These are phyloP conservation scores for Brachionus rubens DNA, from an alignment of 1,140 invertebrate genomes.

Conservation along the genomic window DNA sequence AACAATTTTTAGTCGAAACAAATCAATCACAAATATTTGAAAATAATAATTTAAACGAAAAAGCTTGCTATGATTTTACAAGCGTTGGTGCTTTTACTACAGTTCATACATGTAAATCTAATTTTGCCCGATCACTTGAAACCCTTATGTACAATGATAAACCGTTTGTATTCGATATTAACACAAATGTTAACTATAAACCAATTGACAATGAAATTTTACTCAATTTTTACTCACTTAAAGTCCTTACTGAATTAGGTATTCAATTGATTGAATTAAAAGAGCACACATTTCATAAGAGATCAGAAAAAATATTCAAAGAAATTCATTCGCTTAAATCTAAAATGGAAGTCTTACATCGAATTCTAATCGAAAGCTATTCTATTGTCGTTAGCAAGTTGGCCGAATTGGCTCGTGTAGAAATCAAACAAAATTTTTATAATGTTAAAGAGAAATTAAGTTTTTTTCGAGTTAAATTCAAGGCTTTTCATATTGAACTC, in stretches of 20 bases:
- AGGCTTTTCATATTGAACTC: slow-evolving; percentile 24
- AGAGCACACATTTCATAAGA: slow-evolving; percentile 24
- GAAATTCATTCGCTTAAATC: neutral
- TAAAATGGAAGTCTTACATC: neutral
- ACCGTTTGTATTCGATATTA: slow-evolving; percentile 23
- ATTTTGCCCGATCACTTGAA: neutral
- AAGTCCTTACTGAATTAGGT: neutral
- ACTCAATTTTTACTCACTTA: slow-evolving; percentile 9
- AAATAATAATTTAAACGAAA: neutral
- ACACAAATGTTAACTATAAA: neutral
- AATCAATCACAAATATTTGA: slow-evolving; percentile 12
- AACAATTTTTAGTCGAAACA: slow-evolving; percentile 42
- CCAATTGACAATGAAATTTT: slow-evolving; percentile 36
- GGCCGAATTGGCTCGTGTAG: slow-evolving; percentile 2
- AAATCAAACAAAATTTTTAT: slow-evolving; percentile 32
- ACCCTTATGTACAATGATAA: slow-evolving; percentile 4
- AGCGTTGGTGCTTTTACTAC: slow-evolving; percentile 44
- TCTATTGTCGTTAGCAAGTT: neutral
- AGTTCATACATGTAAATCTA: slow-evolving; percentile 7
- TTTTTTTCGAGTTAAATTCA: slow-evolving; percentile 20
- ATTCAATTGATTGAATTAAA: slow-evolving; percentile 17
- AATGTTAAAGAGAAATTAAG: slow-evolving; percentile 12
- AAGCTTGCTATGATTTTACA: slow-evolving; percentile 35
- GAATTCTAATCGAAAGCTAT: slow-evolving; percentile 11
- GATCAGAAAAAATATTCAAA: slow-evolving; percentile 5